Percentiles rank a stretch among this genome's conserved stretches.
These are phyloP conservation scores for Calosoma granatense DNA, from an alignment of 1,140 invertebrate species.

Conservation along the genomic window DNA sequence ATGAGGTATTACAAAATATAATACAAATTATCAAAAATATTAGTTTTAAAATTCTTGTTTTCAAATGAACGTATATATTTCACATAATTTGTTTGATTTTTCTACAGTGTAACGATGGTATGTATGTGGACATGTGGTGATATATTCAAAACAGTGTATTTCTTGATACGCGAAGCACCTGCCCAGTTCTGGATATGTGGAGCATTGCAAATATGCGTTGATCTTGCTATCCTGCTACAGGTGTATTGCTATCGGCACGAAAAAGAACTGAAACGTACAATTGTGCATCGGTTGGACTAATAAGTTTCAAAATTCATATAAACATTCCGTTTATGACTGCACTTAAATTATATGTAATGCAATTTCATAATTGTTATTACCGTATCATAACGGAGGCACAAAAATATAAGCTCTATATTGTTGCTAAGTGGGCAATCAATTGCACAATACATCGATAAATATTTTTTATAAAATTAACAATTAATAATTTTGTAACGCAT, in stretches of 20 bases:
- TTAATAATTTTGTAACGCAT: too few relatives aligned
- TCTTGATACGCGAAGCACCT: constrained; percentile 79
- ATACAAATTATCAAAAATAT: constrained; percentile 7
- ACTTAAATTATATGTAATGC: too few relatives aligned
- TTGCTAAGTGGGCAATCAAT: too few relatives aligned
- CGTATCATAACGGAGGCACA: too few relatives aligned
- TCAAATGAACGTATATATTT: too few relatives aligned
- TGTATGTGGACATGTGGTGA: constrained; percentile 93
- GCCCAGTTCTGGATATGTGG: constrained; percentile 95
- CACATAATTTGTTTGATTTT: constrained; percentile 25
- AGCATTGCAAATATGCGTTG: constrained; percentile 68
- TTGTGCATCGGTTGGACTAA: constrained; percentile 51
- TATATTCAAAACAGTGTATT: constrained; percentile 95
- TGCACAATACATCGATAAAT: too few relatives aligned
- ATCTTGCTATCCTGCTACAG: constrained; percentile 42
- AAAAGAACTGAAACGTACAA: constrained; percentile 39
- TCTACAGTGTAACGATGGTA: constrained; percentile 81
- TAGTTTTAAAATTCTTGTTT: too few relatives aligned
- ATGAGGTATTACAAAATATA: constrained; percentile 74
- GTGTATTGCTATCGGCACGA: constrained; percentile 55
- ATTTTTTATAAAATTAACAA: too few relatives aligned
- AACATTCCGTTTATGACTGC: too few relatives aligned
- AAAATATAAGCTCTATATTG: too few relatives aligned
- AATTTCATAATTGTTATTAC: too few relatives aligned
- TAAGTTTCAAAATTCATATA: too few relatives aligned